Base-by-base conservation (phyloP, 2,113 vertebrate genomes). In the Hemiscyllium ocellatum region DNA sequence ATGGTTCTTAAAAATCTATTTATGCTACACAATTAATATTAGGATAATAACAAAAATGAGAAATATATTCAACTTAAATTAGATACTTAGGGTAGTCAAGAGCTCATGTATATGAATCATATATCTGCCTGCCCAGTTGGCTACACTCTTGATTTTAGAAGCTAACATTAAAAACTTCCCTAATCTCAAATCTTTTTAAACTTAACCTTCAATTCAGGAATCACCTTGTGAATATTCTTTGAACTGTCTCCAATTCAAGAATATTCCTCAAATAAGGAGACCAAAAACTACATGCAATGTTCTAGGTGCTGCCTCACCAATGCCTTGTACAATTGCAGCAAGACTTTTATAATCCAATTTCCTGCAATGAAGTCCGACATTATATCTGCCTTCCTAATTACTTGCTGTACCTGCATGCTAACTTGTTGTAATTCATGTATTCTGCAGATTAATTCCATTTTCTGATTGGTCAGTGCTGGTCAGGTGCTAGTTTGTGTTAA, bases 11-110 rank as follows among this genome's bases (percentile, higher is more conserved):
- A 90, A 56, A 61, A 90, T n/a, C 17, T 17, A n/a, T 15, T 65
- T 65, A 65, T n/a, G 29, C 19, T 56, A 90, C n/a, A 29, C 52
- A 65, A n/a, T 90, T 90, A 65, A 33, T 65, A 19, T 65, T 61
- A 52, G 47, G 86, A 19, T 33, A 90, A 90, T 15, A 90, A 33
- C 15, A 33, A 90, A 33, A 65, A 19, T 89, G 56, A 89, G 86
- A 89, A 89, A 89, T 86, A 86, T 22, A 52, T 90, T 65, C 26
- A 65, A 90, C 33, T 90, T 90, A 90, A 90, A 65, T 29, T 29
- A 17, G 13, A 90, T 90, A n/a, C 61, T 61, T 65, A 90, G 56
- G 22, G 24, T 29, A 56, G 50, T 89, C 76, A 78, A 1, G 29
- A 76, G 22, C 22, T 87, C 20, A 26, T 61, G 52, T 61, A 29